Percentiles rank a stretch among this genome's conserved stretches.
phyloP scores from a whole-genome alignment of 2,888 invertebrate species.

The Eupithecia vulgata region DNA sequence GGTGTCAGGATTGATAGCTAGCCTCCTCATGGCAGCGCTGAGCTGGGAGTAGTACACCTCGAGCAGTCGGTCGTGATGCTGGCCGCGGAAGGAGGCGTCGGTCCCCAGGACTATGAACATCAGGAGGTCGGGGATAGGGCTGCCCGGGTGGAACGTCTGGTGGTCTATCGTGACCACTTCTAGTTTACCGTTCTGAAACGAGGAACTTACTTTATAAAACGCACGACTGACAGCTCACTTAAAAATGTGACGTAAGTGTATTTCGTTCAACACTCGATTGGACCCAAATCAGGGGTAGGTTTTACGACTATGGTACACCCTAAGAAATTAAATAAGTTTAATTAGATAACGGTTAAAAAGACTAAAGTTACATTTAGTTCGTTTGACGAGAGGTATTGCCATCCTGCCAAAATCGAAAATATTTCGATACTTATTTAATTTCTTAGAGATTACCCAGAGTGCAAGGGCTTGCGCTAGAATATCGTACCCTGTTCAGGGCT shows the following conservation, averaged over 20 bases:
- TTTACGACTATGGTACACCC: no score
- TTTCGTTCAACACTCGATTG: no score
- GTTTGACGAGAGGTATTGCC: no score
- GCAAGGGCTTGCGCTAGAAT: no score
- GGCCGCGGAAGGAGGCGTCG: slow-evolving; percentile 24
- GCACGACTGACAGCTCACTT: background rate
- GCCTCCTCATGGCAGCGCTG: slow-evolving; percentile 49
- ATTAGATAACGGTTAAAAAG: no score
- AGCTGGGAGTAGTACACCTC: slow-evolving; percentile 53
- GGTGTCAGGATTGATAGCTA: slow-evolving; percentile 51
- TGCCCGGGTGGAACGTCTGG: slow-evolving; percentile 24
- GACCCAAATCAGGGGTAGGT: no score
- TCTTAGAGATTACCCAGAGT: no score
- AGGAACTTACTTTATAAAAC: background rate
- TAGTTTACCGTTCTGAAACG: slow-evolving; percentile 23
- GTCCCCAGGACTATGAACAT: slow-evolving; percentile 25
- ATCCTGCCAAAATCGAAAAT: no score
- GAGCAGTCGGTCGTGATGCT: slow-evolving; percentile 46
- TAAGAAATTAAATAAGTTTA: no score
- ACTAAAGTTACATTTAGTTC: no score
- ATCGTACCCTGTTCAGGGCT: no score
- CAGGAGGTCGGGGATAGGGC: slow-evolving; percentile 25
- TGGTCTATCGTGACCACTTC: slow-evolving; percentile 25
- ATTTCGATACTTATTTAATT: no score
- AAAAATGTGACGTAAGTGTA: background rate